A percentile compares a stretch with the other conserved stretches of the same genome.
Evolutionary conservation across 35 echinoderm and acorn worm species (phyloP).

Genomic region (Strongylocentrotus purpuratus): DNA sequence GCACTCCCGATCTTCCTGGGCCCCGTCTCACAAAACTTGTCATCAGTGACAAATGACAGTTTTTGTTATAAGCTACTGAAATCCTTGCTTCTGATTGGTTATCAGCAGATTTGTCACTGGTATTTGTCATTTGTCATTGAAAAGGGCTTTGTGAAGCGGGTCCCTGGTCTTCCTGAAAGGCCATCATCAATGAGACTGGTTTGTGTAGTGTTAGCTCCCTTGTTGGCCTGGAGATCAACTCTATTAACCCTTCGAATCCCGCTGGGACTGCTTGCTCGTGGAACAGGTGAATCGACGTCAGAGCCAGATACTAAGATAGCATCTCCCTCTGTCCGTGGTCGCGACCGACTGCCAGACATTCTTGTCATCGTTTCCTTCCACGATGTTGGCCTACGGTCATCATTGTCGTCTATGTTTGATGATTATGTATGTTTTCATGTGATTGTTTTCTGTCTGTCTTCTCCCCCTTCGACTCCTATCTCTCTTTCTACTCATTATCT

Average conservation of each 20-base stretch:
- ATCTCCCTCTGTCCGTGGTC: not conserved
- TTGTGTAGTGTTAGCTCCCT: not conserved
- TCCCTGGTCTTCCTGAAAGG: not conserved
- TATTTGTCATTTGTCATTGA: too few relatives aligned
- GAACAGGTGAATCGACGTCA: slow-evolving; percentile 1
- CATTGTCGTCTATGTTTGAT: not conserved
- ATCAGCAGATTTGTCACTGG: too few relatives aligned
- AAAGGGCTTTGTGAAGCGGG: too few relatives aligned
- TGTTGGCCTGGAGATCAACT: not conserved
- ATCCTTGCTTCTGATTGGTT: too few relatives aligned
- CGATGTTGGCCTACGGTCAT: not conserved
- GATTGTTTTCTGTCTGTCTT: not conserved
- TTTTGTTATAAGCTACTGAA: too few relatives aligned
- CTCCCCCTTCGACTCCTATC: not conserved
- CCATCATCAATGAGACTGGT: not conserved
- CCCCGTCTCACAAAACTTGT: too few relatives aligned
- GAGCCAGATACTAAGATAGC: not conserved
- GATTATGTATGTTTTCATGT: not conserved
- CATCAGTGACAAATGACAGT: too few relatives aligned
- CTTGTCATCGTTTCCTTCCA: not conserved
- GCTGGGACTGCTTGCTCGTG: not conserved
- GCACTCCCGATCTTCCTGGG: not conserved
- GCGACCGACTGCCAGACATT: not conserved
- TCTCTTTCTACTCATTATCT: not conserved
- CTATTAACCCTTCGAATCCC: not conserved